A percentile compares a stretch with the other conserved stretches of the same genome.
These are phyloP conservation scores for Drosophila silvestris DNA, from an alignment of 2,888 invertebrate genomes.

Conservation along the genomic window DNA sequence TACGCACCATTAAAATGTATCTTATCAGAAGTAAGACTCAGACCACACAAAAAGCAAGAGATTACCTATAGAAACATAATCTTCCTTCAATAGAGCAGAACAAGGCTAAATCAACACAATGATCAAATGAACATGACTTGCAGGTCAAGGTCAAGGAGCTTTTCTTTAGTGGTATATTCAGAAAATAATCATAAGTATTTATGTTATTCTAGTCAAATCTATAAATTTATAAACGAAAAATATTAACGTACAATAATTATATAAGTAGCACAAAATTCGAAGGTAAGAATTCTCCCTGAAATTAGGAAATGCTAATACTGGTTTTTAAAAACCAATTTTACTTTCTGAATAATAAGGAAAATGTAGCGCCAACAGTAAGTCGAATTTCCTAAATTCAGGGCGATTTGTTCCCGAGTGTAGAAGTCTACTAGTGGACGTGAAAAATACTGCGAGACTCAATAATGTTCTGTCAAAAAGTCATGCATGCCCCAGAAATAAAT, in stretches of 20 bases:
- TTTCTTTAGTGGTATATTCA: neutral
- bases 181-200: no score
- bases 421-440: neutral
- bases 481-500: neutral
- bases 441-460: neutral
- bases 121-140: neutral
- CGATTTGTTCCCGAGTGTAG: neutral
- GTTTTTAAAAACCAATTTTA: neutral
- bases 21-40: slow-evolving; percentile 59
- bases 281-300: neutral
- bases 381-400: neutral
- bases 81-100: neutral
- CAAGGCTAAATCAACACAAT: neutral
- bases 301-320: neutral
- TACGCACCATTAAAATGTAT: slow-evolving; percentile 56
- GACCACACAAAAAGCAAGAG: slow-evolving; percentile 34
- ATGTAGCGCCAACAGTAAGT: neutral
- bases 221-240: no score
- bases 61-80: slow-evolving; percentile 13
- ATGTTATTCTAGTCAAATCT: no score
- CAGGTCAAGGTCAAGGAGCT: neutral
- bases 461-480: neutral
- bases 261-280: neutral
- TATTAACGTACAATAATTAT: neutral
- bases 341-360: neutral